Evolutionary conservation across 2,888 invertebrate genomes (phyloP).

Genomic region (Chalcis sispes): DNA sequence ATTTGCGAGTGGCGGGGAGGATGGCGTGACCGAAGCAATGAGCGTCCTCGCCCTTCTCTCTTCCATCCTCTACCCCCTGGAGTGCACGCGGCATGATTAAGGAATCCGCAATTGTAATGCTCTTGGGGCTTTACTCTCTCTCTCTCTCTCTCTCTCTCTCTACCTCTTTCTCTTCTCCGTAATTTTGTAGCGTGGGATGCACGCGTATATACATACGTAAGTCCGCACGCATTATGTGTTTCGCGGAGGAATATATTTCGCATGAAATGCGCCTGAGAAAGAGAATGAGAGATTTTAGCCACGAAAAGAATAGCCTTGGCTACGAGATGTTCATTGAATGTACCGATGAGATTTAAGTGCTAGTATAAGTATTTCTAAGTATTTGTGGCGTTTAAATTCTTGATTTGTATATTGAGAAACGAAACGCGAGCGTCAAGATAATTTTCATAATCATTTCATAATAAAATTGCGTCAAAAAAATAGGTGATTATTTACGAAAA

Average conservation of each 20-base stretch:
- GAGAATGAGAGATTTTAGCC: background rate
- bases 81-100: constrained; percentile 2
- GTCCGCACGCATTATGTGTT: background rate
- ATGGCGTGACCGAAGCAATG: background rate
- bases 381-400: too few relatives aligned
- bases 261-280: background rate
- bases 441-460: too few relatives aligned
- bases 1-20: background rate
- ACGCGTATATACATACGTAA: too few relatives aligned
- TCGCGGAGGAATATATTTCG: background rate
- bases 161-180: background rate
- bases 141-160: too few relatives aligned
- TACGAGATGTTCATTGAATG: too few relatives aligned
- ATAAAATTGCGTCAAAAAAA: too few relatives aligned
- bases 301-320: constrained; percentile 5
- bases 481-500: too few relatives aligned
- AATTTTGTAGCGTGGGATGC: background rate
- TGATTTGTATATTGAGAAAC: too few relatives aligned
- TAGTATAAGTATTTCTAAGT: too few relatives aligned
- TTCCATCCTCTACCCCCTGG: background rate
- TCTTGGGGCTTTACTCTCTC: background rate
- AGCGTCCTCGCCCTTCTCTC: background rate
- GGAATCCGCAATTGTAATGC: constrained; percentile 30
- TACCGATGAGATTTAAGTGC: too few relatives aligned
- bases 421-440: too few relatives aligned